Base-by-base conservation (phyloP, 2,888 invertebrate genomes). In the Abrostola tripartita region DNA sequence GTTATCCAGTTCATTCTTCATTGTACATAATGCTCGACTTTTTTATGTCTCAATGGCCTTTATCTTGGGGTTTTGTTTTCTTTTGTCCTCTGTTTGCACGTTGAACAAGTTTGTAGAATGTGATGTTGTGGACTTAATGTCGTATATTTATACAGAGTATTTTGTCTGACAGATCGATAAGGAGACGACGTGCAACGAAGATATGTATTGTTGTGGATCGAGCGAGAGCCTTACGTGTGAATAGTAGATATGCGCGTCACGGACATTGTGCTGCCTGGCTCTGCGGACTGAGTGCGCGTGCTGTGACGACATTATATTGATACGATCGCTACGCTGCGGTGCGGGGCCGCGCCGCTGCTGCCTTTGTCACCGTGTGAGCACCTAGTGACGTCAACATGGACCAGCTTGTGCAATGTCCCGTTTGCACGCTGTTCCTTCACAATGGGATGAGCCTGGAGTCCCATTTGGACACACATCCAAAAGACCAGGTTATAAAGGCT, bases 401-500 rank as follows among this genome's bases (percentile, higher is more conserved):
- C 79, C 91, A 91, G 74, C 88, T 89, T 61, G 88, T 95, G 81
- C 95, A 96, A 88, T 98, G 98, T 90, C 98, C 98, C 60, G 98
- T 98, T 76, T 98, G 98, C 92, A 98, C 98, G 44, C 94, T 98
- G 71, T 98, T 96, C 90, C 95, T 98, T 77, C 96, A 97, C 79
- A 97, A 97, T 92, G 98, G 98, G 63, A 98, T 98, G 94, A 96
- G 97, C 66, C 92, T 98, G 79, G 97, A 97, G 87, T 96, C 96
- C 74, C 98, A 98, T 88, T 95, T 98, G 88, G 96, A 97, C 85
- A 98, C 97, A 37, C 98, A 98, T 94, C 98, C 98, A 49, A 98
- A 98, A 90, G 98, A 98, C 81, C 97, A 97, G 91, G 97, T 98
- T 56, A 98, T 98, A 79, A 97, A 96, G 88, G 98, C 98, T 36